A percentile compares a stretch with the other conserved stretches of the same genome.
Evolutionary conservation across 2,113 vertebrate genomes (phyloP).

Genomic region (Calidris pugnax): DNA sequence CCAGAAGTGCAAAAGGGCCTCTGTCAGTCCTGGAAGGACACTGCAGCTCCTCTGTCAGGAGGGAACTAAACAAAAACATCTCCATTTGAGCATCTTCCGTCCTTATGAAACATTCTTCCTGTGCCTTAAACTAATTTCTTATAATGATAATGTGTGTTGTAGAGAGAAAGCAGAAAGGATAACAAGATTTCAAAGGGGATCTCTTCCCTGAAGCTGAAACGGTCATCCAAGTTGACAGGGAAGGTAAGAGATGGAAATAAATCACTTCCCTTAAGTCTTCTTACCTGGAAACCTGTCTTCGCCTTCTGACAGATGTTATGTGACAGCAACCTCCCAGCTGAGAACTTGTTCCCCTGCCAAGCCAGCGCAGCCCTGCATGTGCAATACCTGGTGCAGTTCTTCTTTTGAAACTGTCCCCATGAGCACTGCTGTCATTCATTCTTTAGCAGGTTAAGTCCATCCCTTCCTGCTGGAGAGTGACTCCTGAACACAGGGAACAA

Average conservation of each 20-base stretch:
- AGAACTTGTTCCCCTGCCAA: neutral
- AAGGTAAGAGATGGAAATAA: conserved; percentile 61
- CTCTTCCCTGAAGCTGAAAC: conserved; percentile 76
- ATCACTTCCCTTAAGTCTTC: neutral
- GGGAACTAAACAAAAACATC: neutral
- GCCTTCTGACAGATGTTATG: neutral
- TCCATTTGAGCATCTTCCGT: neutral
- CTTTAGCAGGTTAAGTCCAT: neutral
- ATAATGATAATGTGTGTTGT: neutral
- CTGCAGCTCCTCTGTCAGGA: neutral
- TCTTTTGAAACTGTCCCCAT: neutral
- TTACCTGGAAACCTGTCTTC: neutral
- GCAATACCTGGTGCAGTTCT: neutral
- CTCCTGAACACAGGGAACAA: neutral
- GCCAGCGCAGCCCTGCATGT: neutral
- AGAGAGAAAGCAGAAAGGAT: conserved; percentile 56
- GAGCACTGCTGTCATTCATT: neutral
- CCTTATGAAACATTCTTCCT: neutral
- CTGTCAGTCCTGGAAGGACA: neutral
- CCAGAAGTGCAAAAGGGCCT: neutral
- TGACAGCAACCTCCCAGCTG: neutral
- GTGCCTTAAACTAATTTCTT: neutral
- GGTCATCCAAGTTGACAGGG: conserved; percentile 64
- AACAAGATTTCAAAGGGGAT: conserved; percentile 59
- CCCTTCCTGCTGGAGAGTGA: neutral